Conservation (phyloP, 2,113 vertebrate species). For the Actenoides lindsayi region DNA sequence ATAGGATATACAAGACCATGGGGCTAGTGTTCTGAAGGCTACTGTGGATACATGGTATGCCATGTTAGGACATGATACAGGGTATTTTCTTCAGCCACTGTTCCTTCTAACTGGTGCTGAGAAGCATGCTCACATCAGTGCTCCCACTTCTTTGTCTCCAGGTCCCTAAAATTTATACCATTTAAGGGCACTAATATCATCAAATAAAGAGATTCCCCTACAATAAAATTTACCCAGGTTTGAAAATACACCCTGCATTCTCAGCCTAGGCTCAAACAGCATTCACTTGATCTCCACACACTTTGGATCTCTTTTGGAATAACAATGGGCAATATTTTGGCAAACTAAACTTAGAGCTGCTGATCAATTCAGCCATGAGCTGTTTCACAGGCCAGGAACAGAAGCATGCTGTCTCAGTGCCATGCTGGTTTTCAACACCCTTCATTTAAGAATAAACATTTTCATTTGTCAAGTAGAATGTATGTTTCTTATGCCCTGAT, state of each 20-base stretch:
- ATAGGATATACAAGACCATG: not conserved
- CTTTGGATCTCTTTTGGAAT: not conserved
- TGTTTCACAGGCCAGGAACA: not conserved
- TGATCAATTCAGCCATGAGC: not conserved
- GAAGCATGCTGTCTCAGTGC: not conserved
- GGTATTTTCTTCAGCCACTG: not conserved
- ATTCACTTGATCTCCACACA: not conserved
- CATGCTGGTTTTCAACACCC: not conserved
- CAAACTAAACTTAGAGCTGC: not conserved
- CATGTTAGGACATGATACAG: not conserved
- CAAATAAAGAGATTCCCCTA: not conserved
- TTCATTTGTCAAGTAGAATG: not conserved
- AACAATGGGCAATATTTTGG: not conserved
- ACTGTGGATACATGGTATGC: accelerated
- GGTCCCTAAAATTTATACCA: not conserved
- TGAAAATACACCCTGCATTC: not conserved
- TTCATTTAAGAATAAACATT: not conserved
- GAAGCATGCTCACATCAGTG: not conserved
- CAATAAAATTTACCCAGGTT: not conserved
- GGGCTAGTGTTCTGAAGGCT: not conserved
- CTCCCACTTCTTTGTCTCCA: not conserved
- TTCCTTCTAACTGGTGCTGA: not conserved
- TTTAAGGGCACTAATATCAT: not conserved
- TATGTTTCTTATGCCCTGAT: not conserved
- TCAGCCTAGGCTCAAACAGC: not conserved